These are phyloP conservation scores for Eristalinus sepulchralis DNA, from an alignment of 2,888 invertebrate genomes.

Conservation along the genomic window DNA sequence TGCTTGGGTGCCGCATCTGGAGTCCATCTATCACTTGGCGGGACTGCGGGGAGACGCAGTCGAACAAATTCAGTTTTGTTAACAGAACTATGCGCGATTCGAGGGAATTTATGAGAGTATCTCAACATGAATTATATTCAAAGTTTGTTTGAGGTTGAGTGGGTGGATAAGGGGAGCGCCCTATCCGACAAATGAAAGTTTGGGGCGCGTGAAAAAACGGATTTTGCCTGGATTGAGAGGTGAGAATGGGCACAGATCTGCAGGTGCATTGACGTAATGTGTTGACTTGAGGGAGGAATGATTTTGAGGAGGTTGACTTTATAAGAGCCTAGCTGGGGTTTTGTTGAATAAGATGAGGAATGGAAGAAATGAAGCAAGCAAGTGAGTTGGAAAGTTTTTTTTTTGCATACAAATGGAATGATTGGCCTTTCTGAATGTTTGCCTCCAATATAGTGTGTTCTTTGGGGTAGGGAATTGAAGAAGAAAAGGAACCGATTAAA, in stretches of 20 bases:
- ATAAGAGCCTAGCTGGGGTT: no score
- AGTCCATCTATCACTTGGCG: constrained; percentile 66
- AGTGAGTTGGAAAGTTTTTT: no score
- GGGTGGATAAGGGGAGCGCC: background rate
- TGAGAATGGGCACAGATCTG: constrained; percentile 33
- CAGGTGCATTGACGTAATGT: constrained; percentile 41
- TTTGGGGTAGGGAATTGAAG: no score
- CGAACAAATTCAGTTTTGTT: constrained; percentile 71
- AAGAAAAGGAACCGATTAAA: no score
- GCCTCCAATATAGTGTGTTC: no score
- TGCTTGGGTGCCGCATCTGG: constrained; percentile 46
- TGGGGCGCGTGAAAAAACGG: background rate
- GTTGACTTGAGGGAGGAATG: background rate
- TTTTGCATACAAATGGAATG: no score
- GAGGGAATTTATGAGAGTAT: constrained; percentile 62
- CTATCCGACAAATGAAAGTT: background rate
- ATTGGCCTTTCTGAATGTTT: no score
- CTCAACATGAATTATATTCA: constrained; percentile 70
- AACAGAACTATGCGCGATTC: constrained; percentile 65
- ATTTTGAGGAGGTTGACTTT: no score
- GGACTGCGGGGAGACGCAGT: constrained; percentile 45
- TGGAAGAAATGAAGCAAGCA: no score
- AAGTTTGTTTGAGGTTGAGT: constrained; percentile 62
- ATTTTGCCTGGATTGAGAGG: constrained; percentile 30
- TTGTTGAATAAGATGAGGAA: no score